These are phyloP conservation scores for Dermochelys coriacea DNA, from an alignment of 2,797 vertebrate species.

Conservation along the genomic window DNA sequence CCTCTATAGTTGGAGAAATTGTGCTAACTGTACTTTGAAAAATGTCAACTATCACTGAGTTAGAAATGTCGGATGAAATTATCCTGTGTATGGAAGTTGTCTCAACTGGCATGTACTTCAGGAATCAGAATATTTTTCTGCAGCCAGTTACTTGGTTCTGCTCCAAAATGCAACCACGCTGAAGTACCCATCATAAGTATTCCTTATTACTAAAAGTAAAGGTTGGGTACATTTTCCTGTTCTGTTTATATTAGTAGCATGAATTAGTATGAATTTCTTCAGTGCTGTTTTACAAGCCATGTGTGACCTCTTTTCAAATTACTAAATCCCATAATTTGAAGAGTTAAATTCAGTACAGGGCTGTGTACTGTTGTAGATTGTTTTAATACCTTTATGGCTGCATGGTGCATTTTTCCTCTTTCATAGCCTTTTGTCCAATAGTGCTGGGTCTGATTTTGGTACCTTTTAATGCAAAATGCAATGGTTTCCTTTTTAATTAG, in stretches of 20 bases:
- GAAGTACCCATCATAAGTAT: neutral
- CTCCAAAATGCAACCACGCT: neutral
- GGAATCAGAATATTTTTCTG: neutral
- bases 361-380: neutral
- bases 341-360: neutral
- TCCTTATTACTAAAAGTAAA: neutral
- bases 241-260: neutral
- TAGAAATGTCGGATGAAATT: neutral
- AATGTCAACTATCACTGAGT: neutral
- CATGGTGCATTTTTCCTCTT: neutral
- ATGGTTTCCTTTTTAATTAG: neutral
- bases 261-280: neutral
- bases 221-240: neutral
- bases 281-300: neutral
- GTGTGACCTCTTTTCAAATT: neutral
- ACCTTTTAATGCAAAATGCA: rapidly evolving
- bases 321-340: neutral
- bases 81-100: neutral
- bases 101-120: neutral
- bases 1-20: neutral
- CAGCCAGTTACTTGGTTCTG: neutral
- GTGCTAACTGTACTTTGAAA: neutral
- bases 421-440: neutral
- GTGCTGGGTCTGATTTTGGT: rapidly evolving
- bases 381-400: neutral